These are phyloP conservation scores for Pionites leucogaster DNA, from an alignment of 2,113 vertebrate species.

Conservation along the genomic window DNA sequence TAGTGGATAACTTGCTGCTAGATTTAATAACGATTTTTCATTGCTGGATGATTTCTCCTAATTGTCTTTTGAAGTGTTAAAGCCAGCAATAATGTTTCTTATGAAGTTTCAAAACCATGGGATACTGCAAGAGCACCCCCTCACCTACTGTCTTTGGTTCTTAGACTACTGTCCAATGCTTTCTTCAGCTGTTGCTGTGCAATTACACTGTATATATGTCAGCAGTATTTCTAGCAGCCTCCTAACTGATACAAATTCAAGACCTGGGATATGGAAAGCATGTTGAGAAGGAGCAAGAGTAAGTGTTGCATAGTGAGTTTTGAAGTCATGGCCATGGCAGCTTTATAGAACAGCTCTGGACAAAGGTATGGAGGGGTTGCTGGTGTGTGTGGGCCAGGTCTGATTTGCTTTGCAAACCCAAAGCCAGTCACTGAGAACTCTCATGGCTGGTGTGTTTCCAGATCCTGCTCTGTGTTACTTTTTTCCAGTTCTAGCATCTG, in stretches of 20 bases:
- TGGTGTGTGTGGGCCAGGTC: background rate
- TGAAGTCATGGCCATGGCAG: background rate
- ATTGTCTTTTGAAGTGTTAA: background rate
- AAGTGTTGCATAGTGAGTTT: background rate
- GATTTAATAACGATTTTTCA: background rate
- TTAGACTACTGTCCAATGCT: background rate
- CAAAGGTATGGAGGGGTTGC: background rate
- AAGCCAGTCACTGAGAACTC: background rate
- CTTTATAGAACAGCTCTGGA: background rate
- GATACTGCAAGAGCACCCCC: background rate
- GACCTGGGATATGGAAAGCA: background rate
- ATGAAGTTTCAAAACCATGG: constrained; percentile 1
- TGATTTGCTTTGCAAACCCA: background rate
- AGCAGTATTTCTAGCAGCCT: background rate
- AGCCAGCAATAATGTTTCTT: background rate
- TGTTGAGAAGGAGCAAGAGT: background rate
- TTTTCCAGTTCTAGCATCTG: background rate
- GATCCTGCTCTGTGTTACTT: background rate
- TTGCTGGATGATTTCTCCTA: background rate
- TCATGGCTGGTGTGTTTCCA: background rate
- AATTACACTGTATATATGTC: background rate
- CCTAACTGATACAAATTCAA: background rate
- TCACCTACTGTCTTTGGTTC: background rate
- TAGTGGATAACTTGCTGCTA: background rate
- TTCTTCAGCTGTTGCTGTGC: background rate